Evolutionary conservation across 2,888 invertebrate species (phyloP).

Genomic region (Plagodis dolabraria): DNA sequence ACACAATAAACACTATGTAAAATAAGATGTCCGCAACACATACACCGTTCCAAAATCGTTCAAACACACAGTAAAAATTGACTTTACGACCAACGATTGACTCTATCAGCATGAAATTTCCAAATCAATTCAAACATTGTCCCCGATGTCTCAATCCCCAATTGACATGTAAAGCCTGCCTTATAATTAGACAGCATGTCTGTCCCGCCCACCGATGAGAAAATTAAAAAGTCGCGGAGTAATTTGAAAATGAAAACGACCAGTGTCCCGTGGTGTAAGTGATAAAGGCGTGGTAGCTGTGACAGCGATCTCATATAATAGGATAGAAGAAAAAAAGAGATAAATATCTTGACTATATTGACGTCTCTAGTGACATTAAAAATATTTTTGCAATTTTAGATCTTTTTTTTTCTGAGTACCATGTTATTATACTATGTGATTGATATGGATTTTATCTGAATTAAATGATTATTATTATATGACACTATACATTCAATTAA

Average conservation of each 20-base stretch:
- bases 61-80: background rate
- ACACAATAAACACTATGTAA: too few relatives aligned
- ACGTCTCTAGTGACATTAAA: too few relatives aligned
- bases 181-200: constrained; percentile 31
- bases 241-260: constrained; percentile 53
- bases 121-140: constrained; percentile 14
- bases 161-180: constrained; percentile 16
- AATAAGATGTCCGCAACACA: too few relatives aligned
- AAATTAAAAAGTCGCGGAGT: constrained; percentile 63
- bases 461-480: too few relatives aligned
- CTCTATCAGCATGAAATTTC: constrained; percentile 1
- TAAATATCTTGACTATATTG: too few relatives aligned
- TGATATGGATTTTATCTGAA: too few relatives aligned
- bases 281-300: constrained; percentile 7
- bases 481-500: too few relatives aligned
- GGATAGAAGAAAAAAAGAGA: too few relatives aligned
- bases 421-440: too few relatives aligned
- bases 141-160: constrained; percentile 14
- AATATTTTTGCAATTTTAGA: too few relatives aligned
- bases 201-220: constrained; percentile 48
- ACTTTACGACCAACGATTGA: constrained; percentile 6
- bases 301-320: constrained; percentile 1
- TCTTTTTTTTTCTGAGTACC: too few relatives aligned
- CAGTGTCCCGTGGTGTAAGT: constrained; percentile 36
- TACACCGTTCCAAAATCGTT: too few relatives aligned